These are phyloP conservation scores for Gallinago jamesoni DNA, from an alignment of 2,113 vertebrate genomes.

Conservation along the genomic window DNA sequence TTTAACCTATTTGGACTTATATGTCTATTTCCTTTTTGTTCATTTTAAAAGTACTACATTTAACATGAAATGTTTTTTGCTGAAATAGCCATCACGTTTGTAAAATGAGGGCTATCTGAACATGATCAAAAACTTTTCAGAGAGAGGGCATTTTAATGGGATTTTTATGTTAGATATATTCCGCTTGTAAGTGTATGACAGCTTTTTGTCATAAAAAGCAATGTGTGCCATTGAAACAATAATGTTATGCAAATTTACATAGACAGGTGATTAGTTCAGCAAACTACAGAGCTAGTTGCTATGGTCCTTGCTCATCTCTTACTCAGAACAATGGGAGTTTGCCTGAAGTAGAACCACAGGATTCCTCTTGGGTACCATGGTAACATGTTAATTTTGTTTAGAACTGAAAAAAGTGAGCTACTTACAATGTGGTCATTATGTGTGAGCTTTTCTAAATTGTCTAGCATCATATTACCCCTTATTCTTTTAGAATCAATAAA, in stretches of 20 bases:
- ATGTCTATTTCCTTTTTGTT: not conserved
- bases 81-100: conserved; percentile 9
- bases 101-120: not conserved
- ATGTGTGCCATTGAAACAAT: not conserved
- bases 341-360: not conserved
- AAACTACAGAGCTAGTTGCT: not conserved
- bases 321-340: not conserved
- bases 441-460: not conserved
- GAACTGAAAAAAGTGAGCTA: not conserved
- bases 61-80: not conserved
- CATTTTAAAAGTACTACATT: not conserved
- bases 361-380: conserved; percentile 2
- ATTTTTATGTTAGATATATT: conserved; percentile 30
- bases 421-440: not conserved
- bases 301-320: not conserved
- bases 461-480: not conserved
- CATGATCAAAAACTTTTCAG: not conserved
- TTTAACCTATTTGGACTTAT: not conserved
- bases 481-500: not conserved
- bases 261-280: not conserved
- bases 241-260: not conserved
- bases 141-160: not conserved
- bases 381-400: conserved; percentile 22
- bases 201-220: not conserved
- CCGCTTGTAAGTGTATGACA: not conserved